These are phyloP conservation scores for Cygnus atratus DNA, from an alignment of 2,113 vertebrate species.

Conservation along the genomic window DNA sequence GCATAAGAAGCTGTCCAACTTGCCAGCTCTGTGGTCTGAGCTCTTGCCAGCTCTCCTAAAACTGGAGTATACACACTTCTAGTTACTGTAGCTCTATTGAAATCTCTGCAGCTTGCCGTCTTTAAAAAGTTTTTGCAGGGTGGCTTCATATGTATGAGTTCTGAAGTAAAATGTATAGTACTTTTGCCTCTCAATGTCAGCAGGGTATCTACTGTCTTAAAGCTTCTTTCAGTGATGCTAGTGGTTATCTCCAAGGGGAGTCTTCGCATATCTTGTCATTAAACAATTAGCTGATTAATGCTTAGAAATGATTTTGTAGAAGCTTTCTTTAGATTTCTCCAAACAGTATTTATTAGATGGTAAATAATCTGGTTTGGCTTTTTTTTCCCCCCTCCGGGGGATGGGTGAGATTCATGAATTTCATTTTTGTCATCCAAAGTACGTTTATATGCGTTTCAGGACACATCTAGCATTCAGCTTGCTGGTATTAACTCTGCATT, in stretches of 20 bases:
- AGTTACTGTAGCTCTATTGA: not conserved
- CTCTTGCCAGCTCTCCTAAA: too few species aligned
- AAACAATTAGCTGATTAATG: not conserved
- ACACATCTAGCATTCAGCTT: not conserved
- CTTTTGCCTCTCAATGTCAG: not conserved
- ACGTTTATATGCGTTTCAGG: not conserved
- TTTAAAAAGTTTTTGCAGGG: not conserved
- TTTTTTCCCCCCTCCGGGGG: not conserved
- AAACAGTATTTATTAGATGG: not conserved
- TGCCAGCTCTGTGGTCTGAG: accelerated
- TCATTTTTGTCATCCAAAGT: not conserved
- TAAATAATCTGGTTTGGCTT: not conserved
- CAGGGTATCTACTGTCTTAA: not conserved
- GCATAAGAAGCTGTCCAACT: not conserved
- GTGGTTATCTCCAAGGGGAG: not conserved
- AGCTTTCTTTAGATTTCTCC: not conserved
- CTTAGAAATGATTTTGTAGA: not conserved
- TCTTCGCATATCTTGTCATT: not conserved
- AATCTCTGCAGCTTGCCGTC: not conserved
- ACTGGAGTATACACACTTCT: accelerated
- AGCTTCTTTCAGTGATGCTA: not conserved
- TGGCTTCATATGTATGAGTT: not conserved
- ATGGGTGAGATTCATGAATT: not conserved
- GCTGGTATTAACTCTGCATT: not conserved
- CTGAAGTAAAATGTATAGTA: not conserved